These are phyloP conservation scores for Tridacna crocea DNA, from an alignment of 2,888 invertebrate genomes.

Conservation along the genomic window DNA sequence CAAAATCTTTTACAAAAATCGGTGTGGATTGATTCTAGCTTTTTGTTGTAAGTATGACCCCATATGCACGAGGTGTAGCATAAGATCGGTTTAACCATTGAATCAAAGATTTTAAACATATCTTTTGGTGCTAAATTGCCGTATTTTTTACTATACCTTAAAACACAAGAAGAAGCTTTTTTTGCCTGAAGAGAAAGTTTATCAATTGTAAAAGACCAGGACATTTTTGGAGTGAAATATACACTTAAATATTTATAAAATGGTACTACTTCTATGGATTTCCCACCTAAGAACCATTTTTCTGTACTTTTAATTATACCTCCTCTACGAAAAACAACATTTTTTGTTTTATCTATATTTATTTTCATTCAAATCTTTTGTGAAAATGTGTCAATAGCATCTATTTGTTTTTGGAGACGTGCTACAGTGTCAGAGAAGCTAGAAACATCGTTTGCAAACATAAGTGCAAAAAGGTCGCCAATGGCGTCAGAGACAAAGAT, in stretches of 20 bases:
- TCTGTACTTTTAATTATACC: conserved; percentile 16
- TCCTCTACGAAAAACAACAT: conserved; percentile 11
- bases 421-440: conserved; percentile 10
- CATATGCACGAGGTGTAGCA: conserved; percentile 17
- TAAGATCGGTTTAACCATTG: conserved; percentile 14
- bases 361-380: conserved; percentile 19
- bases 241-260: conserved; percentile 25
- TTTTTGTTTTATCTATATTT: conserved; percentile 4
- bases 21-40: background rate
- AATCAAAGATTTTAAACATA: conserved; percentile 23
- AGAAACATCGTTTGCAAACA: conserved; percentile 19
- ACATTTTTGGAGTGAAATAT: conserved; percentile 17
- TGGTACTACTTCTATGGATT: conserved; percentile 9
- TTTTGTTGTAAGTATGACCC: conserved; percentile 9
- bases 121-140: conserved; percentile 1
- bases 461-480: conserved; percentile 1
- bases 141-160: conserved; percentile 1
- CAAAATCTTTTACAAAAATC: conserved; percentile 16
- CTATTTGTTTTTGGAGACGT: conserved; percentile 14
- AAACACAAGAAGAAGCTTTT: conserved; percentile 8
- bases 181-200: conserved; percentile 18
- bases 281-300: conserved; percentile 8
- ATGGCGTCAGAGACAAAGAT: conserved; percentile 20
- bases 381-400: conserved; percentile 14
- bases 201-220: conserved; percentile 10